phyloP scores from a whole-genome alignment of 2,113 vertebrate genomes.

The Cheilinus undulatus region DNA sequence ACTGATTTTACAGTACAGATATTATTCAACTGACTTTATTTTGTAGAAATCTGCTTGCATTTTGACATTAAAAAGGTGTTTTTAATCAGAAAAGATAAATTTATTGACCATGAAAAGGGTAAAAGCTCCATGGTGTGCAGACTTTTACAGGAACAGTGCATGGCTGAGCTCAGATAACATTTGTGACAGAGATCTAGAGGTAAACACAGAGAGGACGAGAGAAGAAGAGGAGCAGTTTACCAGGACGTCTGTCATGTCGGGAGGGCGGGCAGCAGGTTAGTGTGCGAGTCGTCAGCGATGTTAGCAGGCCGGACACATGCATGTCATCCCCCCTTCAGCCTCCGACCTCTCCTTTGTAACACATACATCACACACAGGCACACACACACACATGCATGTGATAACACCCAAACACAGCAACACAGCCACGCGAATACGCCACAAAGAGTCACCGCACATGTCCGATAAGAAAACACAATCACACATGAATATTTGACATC shows the following conservation, averaged over 20 bases:
- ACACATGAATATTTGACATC: too few species aligned
- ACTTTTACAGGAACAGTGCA: too few species aligned
- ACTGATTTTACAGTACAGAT: too few species aligned
- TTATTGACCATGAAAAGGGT: too few species aligned
- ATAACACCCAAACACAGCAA: background rate
- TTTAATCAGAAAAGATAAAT: too few species aligned
- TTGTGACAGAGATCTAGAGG: conserved; percentile 7
- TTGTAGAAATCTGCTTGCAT: too few species aligned
- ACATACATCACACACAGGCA: conserved; percentile 39
- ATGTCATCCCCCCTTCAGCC: conserved; percentile 83
- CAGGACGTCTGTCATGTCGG: conserved; percentile 83
- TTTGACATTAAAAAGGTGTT: too few species aligned
- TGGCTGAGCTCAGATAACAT: background rate
- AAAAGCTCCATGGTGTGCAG: too few species aligned
- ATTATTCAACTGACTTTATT: too few species aligned
- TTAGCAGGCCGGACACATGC: conserved; percentile 83
- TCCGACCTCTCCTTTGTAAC: conserved; percentile 78
- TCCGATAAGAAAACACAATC: background rate
- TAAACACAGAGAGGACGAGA: background rate
- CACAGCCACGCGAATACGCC: background rate
- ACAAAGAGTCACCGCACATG: background rate
- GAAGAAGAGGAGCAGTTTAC: conserved; percentile 65
- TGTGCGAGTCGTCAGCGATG: conserved; percentile 78
- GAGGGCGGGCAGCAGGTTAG: conserved; percentile 75
- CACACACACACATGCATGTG: conserved; percentile 8